A percentile compares a stretch with the other conserved stretches of the same genome.
phyloP scores from a whole-genome alignment of 2,888 invertebrate genomes.

The Morpho helenor region DNA sequence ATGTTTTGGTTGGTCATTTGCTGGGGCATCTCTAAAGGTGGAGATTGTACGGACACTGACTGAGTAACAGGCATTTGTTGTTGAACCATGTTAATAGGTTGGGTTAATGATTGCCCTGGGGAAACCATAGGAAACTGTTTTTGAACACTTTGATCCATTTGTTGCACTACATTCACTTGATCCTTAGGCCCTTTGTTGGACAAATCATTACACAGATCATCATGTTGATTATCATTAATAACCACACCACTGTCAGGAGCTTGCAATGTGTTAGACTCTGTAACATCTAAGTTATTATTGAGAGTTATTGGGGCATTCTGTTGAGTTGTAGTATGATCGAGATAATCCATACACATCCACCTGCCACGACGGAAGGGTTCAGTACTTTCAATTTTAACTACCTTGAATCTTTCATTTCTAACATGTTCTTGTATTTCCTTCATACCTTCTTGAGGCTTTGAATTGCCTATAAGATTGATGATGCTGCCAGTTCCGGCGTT shows the following conservation, averaged over 20 bases:
- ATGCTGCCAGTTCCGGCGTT: conserved; percentile 81
- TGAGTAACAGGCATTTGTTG: conserved; percentile 69
- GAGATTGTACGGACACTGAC: conserved; percentile 71
- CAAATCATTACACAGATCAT: conserved; percentile 71
- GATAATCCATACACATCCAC: conserved; percentile 97
- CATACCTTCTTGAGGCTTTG: conserved; percentile 77
- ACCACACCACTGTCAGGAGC: conserved; percentile 76
- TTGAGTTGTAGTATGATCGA: conserved; percentile 87
- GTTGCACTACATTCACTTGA: conserved; percentile 69
- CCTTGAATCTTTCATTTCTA: conserved; percentile 92
- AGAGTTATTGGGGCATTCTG: conserved; percentile 70
- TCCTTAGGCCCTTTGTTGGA: conserved; percentile 72
- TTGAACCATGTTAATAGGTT: conserved; percentile 67
- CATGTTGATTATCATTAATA: conserved; percentile 73
- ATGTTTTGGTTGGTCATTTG: conserved; percentile 70
- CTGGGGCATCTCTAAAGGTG: conserved; percentile 74
- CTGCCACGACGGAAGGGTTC: conserved; percentile 95
- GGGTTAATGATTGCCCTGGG: conserved; percentile 73
- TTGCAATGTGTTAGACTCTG: conserved; percentile 58
- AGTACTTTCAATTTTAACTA: conserved; percentile 97
- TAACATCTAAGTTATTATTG: conserved; percentile 70
- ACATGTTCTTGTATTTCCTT: conserved; percentile 84
- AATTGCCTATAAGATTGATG: conserved; percentile 77
- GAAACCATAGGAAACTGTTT: conserved; percentile 76
- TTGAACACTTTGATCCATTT: conserved; percentile 69